A percentile compares a stretch with the other conserved stretches of the same genome.
These are phyloP conservation scores for Pipa parva DNA, from an alignment of 2,113 vertebrate species.

Conservation along the genomic window DNA sequence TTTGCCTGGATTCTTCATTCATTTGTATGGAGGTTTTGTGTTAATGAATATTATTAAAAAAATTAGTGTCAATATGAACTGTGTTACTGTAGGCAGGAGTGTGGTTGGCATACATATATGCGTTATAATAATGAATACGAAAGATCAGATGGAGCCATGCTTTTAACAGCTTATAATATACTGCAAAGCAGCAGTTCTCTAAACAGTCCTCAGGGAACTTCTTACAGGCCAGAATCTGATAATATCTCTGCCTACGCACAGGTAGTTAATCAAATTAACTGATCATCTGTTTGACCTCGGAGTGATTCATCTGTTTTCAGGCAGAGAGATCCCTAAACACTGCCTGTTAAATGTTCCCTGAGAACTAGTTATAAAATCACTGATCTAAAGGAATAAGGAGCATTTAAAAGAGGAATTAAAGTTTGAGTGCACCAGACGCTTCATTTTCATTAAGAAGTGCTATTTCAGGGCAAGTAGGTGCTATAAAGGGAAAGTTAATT, in stretches of 20 bases:
- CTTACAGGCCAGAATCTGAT: neutral
- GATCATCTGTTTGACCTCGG: neutral
- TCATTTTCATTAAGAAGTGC: neutral
- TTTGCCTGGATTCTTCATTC: too few relatives aligned
- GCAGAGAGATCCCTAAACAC: neutral
- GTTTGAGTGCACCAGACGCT: neutral
- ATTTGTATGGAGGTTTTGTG: too few relatives aligned
- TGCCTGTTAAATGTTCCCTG: neutral
- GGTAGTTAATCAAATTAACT: neutral
- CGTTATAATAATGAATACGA: neutral
- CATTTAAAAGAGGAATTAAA: neutral
- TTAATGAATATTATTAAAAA: too few relatives aligned
- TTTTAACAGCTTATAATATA: neutral
- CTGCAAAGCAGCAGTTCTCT: neutral
- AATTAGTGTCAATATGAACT: too few relatives aligned
- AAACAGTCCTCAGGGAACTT: neutral
- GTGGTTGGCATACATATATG: too few relatives aligned
- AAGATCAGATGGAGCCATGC: neutral
- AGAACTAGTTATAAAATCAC: neutral
- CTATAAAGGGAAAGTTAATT: too few relatives aligned
- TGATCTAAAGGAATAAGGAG: neutral
- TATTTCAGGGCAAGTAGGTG: too few relatives aligned
- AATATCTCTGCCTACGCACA: neutral
- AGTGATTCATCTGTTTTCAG: neutral
- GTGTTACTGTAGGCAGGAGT: too few relatives aligned